These are phyloP conservation scores for Capricornis sumatraensis DNA, from an alignment of 2,113 vertebrate species.

Conservation along the genomic window DNA sequence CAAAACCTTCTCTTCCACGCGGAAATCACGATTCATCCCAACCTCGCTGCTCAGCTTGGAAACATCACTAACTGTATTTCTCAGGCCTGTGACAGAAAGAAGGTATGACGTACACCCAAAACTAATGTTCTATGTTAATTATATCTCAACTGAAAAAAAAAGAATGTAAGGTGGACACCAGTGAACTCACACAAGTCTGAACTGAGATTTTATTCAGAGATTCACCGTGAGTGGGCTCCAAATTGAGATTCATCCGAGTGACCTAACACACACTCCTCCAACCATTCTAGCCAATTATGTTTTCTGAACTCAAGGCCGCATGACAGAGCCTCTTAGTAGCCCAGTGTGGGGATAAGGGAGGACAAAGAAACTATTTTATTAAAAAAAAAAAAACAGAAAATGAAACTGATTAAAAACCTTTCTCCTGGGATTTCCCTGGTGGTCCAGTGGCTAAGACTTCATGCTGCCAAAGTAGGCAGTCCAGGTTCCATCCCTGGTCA, in stretches of 20 bases:
- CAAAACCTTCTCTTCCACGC: constrained; percentile 65
- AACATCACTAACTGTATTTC: constrained; percentile 65
- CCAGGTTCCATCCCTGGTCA: background rate
- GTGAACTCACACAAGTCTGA: background rate
- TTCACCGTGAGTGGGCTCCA: background rate
- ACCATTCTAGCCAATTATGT: background rate
- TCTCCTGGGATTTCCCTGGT: background rate
- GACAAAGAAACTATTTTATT: background rate
- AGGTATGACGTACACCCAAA: constrained; percentile 9
- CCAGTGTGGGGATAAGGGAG: background rate
- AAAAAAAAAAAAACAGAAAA: background rate
- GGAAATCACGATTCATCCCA: constrained; percentile 74
- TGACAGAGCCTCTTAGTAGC: background rate
- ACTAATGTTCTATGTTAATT: background rate
- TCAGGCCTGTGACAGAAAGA: constrained; percentile 61
- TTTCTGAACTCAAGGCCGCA: background rate
- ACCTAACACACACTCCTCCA: background rate
- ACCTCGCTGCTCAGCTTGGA: constrained; percentile 74
- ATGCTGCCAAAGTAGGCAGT: background rate
- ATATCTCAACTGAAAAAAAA: background rate
- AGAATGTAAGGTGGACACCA: background rate
- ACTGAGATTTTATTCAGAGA: background rate
- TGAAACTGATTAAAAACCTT: background rate
- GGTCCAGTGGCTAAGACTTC: background rate
- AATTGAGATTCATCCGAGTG: background rate